phyloP scores from a whole-genome alignment of 2,113 vertebrate species.

The Clarias batrachus region DNA sequence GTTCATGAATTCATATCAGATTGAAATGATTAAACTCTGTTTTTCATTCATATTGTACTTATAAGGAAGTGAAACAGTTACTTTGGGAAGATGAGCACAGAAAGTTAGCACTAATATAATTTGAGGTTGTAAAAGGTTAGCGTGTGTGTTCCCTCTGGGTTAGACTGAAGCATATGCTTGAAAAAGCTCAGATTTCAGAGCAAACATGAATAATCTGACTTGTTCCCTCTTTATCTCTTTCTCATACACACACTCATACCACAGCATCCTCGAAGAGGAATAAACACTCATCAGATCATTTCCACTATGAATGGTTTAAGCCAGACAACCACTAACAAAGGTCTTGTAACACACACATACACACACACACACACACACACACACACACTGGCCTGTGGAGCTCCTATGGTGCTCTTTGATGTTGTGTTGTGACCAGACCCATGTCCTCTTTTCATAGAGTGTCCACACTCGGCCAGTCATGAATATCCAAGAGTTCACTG shows the following conservation, averaged over 20 bases:
- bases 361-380: conserved; percentile 11
- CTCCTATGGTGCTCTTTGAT: conserved; percentile 74
- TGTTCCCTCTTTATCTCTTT: neutral
- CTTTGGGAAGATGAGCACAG: conserved; percentile 3
- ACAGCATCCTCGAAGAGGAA: conserved; percentile 14
- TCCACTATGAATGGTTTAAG: conserved; percentile 45
- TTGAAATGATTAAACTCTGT: neutral
- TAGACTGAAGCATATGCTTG: conserved; percentile 41
- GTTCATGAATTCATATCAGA: neutral
- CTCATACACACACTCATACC: conserved; percentile 14
- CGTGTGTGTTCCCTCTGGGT: conserved; percentile 29
- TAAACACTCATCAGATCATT: conserved; percentile 56
- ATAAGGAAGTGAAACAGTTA: neutral
- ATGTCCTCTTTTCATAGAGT: conserved; percentile 69
- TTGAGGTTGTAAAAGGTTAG: conserved; percentile 34
- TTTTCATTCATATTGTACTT: neutral
- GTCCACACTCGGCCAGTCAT: conserved; percentile 72
- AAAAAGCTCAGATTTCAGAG: conserved; percentile 45
- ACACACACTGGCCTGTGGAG: conserved; percentile 26
- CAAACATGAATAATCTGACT: conserved; percentile 27
- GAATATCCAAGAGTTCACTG: conserved; percentile 81
- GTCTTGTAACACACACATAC: conserved; percentile 25
- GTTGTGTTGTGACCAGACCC: conserved; percentile 74
- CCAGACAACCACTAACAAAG: conserved; percentile 47
- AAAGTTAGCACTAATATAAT: conserved; percentile 44